Base-by-base conservation (phyloP, 2,888 invertebrate genomes). In the Drosophila nr. perissopoda region DNA sequence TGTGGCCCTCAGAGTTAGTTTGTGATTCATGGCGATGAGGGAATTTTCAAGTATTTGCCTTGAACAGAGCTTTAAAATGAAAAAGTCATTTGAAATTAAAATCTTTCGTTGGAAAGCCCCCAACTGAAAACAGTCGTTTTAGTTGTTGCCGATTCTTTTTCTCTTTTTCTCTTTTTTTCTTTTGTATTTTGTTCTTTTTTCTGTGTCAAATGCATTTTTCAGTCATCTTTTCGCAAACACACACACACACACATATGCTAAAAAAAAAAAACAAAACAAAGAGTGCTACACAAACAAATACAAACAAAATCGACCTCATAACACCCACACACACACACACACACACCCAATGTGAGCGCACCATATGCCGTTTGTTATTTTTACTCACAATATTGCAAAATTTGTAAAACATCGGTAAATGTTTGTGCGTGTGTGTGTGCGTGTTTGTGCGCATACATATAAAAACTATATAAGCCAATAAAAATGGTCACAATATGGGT, bases 131-230 rank as follows among this genome's bases (percentile, higher is more conserved):
- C 53, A 25, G 34, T 40, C 13, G 21, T 3, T 25, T 38, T 29
- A 8, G 21, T 36, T 58, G 34, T 53, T 51, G 18, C 27, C 10
- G 33, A 33, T 11, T 58, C 42, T 40, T 46, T 40, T 49, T 51
- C 11, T 18, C 18, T 4, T 10, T 38, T 38, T 38, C 11, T 18
- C 18, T 4, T 10, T 38, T 38, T 38, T 10, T 18, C 16, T 18
- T 38, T 38, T n/a, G 40, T 10, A 40, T 40, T 40, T 40, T 46
- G 8, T 27, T 16, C 46, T 46, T 31, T 65, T 82, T 83, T 83
- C 76, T 87, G 85, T 85, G 88, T 87, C 84, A 84, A 89, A 81
- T 85, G 89, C 89, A 89, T 87, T 89, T 85, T 82, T 69, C 88
- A 84, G 85, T 89, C 89, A 86, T 83, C 83, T 80, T 75, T 80